Evolutionary conservation across 2,797 vertebrate species (phyloP), one percentile per base, ranked within the genome.

Genomic region (Helicolenus hilgendorfi): DNA sequence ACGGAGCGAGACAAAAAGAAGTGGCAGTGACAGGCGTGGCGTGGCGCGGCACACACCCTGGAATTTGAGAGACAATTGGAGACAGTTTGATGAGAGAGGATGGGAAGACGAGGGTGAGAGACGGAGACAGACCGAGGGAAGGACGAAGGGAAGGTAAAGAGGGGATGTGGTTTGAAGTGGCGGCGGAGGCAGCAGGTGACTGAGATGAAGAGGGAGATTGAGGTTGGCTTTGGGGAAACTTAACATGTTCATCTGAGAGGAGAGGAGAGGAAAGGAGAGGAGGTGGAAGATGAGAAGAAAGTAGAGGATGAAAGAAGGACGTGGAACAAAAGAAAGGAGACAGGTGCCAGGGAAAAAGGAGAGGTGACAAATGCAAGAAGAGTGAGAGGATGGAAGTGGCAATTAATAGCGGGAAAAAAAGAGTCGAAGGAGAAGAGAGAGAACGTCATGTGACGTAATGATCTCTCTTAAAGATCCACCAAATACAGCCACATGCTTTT

Each of bases 1-100:
- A 86, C 31, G 2, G 31, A 73, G 72, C 15, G 8, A 79, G 70
- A 49, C 26, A 71, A 67, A 83, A 77, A 13, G 71, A 86, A 15
- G 86, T 13, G 53, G 74, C 81, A 82, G 74, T 84, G 89, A 91
- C 88, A 85, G 84, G 75, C 14, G 62, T 83, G 79, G 79, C 6
- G 26, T 53, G 81, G 64, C 59, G 70, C 33, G 71, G 36, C 69
- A 45, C 76, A 64, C 65, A 33, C 36, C 33, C 67, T 67, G 26
- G 38, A 79, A 85, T 84, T 35, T 85, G 60, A 77, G 79, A 72
- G 73, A 70, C 65, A 29, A 49, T 4, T 6, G 63, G n/a, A 85
- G 83, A 89, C 79, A 82, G 77, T 82, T 91, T 85, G 84, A 91
- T 75, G 81, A 88, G 72, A 81, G 75, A 81, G 75, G 72, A 83